Base-by-base conservation (phyloP, 2,888 invertebrate genomes). In the Pyrrhosoma nymphula region DNA sequence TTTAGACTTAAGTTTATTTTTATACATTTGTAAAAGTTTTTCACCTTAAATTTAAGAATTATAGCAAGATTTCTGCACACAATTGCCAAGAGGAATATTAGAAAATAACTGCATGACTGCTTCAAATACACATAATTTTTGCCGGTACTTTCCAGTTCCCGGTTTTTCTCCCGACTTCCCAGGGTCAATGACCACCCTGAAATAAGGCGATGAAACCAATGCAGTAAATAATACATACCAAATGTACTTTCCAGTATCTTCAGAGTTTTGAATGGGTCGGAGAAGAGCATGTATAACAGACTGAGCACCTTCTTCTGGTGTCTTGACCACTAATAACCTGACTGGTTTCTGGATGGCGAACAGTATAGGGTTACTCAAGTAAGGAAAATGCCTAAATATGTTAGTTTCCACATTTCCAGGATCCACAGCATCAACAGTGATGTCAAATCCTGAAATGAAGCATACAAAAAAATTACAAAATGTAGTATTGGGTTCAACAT, bases 371-470 rank as follows among this genome's bases (percentile, higher is more conserved):
- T 97, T 97, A 63, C 96, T 96, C 91, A 97, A 96, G 20, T 96
- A 96, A 8, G 97, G 97, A 96, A 97, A 97, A 95, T 97, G 96
- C 55, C 97, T 96, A 96, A 96, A 97, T 88, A 97, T 97, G 12
- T 96, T 95, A 0, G 97, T 97, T 96, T 97, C 97, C 0, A 97
- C 97, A 96, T 97, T 97, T 4, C 97, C 97, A 3, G 97, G 97
- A 96, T 97, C 96, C 23, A 97, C 97, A 69, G 97, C 96, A 96
- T 97, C 97, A 55, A 97, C 96, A 88, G 97, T 96, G 55, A 97
- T 96, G 95, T 97, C 97, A 88, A 97, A 97, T 95, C 96, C 97
- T 95, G 82, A 39, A 95, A 63, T 88, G 12, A 60, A 95, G 26
- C 3, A 20, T 35, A 63, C 47, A 47, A 88, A 23, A 3, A 18